Base-by-base conservation (phyloP, 64 coral and sea anemone genomes). In the Dendrophyllia cribrosa region DNA sequence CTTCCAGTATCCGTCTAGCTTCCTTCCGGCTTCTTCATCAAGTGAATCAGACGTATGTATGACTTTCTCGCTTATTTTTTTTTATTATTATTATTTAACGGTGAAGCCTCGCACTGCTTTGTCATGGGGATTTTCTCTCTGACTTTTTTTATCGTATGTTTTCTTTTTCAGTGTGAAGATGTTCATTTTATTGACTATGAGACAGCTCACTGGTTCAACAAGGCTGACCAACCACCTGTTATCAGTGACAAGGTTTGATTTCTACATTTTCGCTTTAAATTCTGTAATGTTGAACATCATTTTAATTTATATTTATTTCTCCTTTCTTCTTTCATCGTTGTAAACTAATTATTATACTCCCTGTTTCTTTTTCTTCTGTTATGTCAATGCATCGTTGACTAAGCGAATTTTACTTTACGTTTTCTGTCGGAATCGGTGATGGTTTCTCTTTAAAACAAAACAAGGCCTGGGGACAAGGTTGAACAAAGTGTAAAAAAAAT, bases 121-220 rank as follows among this genome's bases (percentile, higher is more conserved):
- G 44, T 48, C 44, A 19, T 6, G 13, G 72, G 2, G 2, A 34
- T 34, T 34, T 34, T 56, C 3, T 1, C 9, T 17, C 22, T 58
- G 12, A 60, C 8, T 60, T 3, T 24, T 80, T 25, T 78, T 58
- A 0, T 21, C 22, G 5, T 45, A 15, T 17, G 9, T 47, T 34
- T 64, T 81, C 21, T 43, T 83, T 47, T 66, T 11, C 58, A 89
- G 85, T 89, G 66, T 43, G 70, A 13, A 26, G 92, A 94, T 82
- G 66, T 82, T 74, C 91, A 93, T 20, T 86, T 87, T 50, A 93
- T 95, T 25, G 88, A 95, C 20, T 95, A 95, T 24, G 43, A 80
- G 17, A 95, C 73, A 51, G 59, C 88, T 19, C 93, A 95, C 78
- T 95, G 93, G 93, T 95, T 95, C 13, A 80, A 72, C 10, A 91